Conservation (phyloP, 2,888 invertebrate species). For the Bellardia bayeri region DNA sequence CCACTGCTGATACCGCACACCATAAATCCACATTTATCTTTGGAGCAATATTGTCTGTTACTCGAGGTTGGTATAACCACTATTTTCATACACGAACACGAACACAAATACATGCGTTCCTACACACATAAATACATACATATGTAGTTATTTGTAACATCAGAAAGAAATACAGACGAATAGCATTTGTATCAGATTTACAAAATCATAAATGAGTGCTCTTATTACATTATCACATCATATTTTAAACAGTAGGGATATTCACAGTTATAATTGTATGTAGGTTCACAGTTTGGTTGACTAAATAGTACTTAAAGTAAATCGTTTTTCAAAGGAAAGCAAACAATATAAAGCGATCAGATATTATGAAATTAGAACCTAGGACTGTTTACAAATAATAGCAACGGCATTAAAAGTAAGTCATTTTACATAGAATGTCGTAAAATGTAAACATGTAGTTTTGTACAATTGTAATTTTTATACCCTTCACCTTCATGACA, state of each 20-base stretch:
- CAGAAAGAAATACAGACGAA: background rate
- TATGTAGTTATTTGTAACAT: background rate
- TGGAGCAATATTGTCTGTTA: slow-evolving; percentile 92
- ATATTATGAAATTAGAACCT: too few species aligned
- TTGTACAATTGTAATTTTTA: too few species aligned
- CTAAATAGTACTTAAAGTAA: too few species aligned
- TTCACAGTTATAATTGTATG: background rate
- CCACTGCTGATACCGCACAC: slow-evolving; percentile 96
- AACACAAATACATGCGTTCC: background rate
- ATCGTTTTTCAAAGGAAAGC: too few species aligned
- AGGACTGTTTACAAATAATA: too few species aligned
- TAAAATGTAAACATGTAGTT: too few species aligned
- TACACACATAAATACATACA: background rate
- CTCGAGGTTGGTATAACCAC: slow-evolving; percentile 86
- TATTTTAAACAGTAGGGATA: background rate
- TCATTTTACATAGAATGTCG: too few species aligned
- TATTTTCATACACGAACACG: background rate
- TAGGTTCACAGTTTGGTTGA: too few species aligned
- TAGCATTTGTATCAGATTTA: slow-evolving; percentile 23
- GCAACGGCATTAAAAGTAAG: too few species aligned
- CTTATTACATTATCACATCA: slow-evolving; percentile 16
- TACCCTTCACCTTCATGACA: too few species aligned
- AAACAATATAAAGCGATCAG: too few species aligned
- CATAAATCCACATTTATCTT: slow-evolving; percentile 93
- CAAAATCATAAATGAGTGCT: slow-evolving; percentile 45